Evolutionary conservation across 2,888 invertebrate species (phyloP).

Genomic region (Argyra leucocephala): DNA sequence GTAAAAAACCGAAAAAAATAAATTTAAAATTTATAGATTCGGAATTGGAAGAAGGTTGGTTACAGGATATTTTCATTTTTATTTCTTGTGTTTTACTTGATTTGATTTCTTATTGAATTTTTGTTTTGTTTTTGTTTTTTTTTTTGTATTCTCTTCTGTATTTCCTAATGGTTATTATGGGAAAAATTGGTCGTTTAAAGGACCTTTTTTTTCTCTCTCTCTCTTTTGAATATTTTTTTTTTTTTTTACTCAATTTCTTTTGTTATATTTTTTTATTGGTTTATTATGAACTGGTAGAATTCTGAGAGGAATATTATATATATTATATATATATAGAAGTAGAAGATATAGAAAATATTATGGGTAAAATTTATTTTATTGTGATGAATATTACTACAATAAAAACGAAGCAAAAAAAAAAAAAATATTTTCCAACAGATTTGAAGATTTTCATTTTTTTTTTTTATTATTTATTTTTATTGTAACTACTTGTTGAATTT

Average conservation of each 20-base stretch:
- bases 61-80: not conserved
- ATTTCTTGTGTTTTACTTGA: not conserved
- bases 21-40: too few relatives aligned
- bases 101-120: not conserved
- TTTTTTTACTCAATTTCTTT: too few relatives aligned
- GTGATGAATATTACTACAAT: not conserved
- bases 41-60: not conserved
- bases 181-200: slow-evolving; percentile 1
- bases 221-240: too few relatives aligned
- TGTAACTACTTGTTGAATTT: not conserved
- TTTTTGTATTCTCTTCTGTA: not conserved
- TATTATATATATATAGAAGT: too few relatives aligned
- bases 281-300: too few relatives aligned
- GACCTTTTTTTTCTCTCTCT: not conserved
- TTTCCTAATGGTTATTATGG: not conserved
- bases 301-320: too few relatives aligned
- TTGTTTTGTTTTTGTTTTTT: not conserved
- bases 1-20: too few relatives aligned
- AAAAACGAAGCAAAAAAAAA: too few relatives aligned
- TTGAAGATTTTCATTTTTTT: not conserved
- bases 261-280: too few relatives aligned
- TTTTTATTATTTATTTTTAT: not conserved
- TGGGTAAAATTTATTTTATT: too few relatives aligned
- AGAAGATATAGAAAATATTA: too few relatives aligned
- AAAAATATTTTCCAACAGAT: not conserved